A percentile compares a stretch with the other conserved stretches of the same genome.
Conservation (phyloP, 1,140 invertebrate genomes). For the Drosophila insularis region DNA sequence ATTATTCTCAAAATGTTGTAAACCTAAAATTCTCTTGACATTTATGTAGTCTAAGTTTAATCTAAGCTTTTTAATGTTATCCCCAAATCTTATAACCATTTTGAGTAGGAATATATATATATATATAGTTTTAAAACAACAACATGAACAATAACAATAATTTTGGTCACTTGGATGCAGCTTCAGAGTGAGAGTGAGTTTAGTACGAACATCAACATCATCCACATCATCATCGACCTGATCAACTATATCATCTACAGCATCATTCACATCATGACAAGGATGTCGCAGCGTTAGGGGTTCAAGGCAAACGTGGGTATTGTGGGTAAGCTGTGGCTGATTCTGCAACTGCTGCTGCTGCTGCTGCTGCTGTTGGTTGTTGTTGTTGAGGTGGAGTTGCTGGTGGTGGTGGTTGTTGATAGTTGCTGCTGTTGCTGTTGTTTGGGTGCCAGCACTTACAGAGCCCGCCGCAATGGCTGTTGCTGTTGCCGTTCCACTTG, state of each 20-base stretch:
- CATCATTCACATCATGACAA: slow-evolving; percentile 49
- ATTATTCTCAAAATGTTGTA: no score
- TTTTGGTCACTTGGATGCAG: slow-evolving; percentile 1
- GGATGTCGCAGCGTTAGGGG: slow-evolving; percentile 84
- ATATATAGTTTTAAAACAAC: slow-evolving; percentile 4
- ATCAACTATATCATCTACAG: slow-evolving; percentile 84
- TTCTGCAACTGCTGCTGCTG: slow-evolving; percentile 60
- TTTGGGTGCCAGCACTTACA: slow-evolving; percentile 7
- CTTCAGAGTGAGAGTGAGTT: slow-evolving; percentile 1
- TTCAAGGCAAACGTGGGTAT: slow-evolving; percentile 89
- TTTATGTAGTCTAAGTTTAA: no score
- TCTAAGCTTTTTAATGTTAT: background rate
- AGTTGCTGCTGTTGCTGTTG: background rate
- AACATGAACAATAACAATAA: slow-evolving; percentile 7
- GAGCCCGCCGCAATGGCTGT: slow-evolving; percentile 62
- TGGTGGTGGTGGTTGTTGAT: background rate
- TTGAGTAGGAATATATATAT: background rate
- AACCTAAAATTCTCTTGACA: no score
- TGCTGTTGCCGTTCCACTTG: slow-evolving; percentile 64
- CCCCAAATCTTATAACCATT: background rate
- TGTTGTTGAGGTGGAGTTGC: background rate
- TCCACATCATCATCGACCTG: slow-evolving; percentile 35
- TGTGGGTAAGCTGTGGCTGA: slow-evolving; percentile 83
- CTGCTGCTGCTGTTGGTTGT: slow-evolving; percentile 43
- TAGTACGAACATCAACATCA: slow-evolving; percentile 38